Base-by-base conservation (phyloP, 2,888 invertebrate genomes). In the Drosophila silvestris region DNA sequence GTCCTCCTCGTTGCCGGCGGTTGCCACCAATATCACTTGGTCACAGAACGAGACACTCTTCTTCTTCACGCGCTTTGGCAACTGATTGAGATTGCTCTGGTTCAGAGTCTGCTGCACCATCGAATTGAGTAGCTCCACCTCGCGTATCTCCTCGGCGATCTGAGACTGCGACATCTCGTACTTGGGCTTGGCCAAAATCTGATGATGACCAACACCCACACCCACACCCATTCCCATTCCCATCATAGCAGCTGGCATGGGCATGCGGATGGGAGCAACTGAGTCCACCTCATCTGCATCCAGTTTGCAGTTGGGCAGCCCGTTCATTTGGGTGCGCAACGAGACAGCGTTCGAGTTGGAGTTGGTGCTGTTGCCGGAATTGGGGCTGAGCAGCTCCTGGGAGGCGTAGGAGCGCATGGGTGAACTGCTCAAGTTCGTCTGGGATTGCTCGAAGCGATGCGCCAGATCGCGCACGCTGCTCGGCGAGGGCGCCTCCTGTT, bases 41-140 rank as follows among this genome's bases (percentile, higher is more conserved):
- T 98, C 98, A 91, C 98, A 98, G 93, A 98, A 98, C 0, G 98
- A 98, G 6, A 98, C 98, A 69, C 97, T 97, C 93, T 98, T 98
- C 95, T 98, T 98, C 91, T 97, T 97, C 0, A 96, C 95, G 70
- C 96, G 95, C 60, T 95, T 94, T 77, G 95, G 95, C 16, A 77
- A 66, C 1, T 93, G 93, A 93, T 94, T 44, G 37, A n/a, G 37
- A n/a, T 51, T 71, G 50, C 54, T 74, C 60, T 94, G 91, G 93
- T 95, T 93, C 91, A 94, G 80, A 2, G 94, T 94, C 84, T 94
- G 94, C 73, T 94, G 94, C 12, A 95, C 94, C 77, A 94, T 94
- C 3, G 94, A 94, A 78, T 94, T 95, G n/a, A 95, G 89, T 92
- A 95, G 93, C 90, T 95, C 95, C 35, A 95, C 95, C 83, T 95